Percentiles rank a stretch among this genome's conserved stretches.
phyloP scores from a whole-genome alignment of 2,113 vertebrate genomes.

The Hepsetus odoe region DNA sequence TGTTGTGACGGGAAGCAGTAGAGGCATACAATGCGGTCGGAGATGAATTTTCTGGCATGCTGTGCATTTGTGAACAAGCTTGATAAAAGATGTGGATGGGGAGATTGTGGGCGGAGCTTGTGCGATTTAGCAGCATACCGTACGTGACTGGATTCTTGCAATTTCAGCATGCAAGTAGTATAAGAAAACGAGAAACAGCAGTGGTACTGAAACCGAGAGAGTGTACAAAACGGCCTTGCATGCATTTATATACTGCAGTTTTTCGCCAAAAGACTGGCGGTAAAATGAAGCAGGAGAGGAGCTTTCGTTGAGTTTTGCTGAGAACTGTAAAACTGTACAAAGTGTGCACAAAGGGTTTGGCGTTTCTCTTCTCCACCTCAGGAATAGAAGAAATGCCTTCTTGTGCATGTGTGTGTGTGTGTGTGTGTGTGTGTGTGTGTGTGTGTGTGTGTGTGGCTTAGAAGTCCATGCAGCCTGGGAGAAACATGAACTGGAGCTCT shows the following conservation, averaged over 20 bases:
- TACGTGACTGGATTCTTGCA: neutral
- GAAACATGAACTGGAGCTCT: neutral
- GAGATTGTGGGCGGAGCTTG: neutral
- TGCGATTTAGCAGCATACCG: neutral
- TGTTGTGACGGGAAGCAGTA: too few relatives aligned
- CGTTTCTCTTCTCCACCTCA: neutral
- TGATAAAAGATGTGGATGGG: neutral
- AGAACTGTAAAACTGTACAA: constrained; percentile 34
- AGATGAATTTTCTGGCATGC: neutral
- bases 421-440: constrained; percentile 20
- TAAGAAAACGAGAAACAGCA: neutral
- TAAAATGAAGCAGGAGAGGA: neutral
- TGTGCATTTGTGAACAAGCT: too few relatives aligned
- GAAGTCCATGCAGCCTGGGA: neutral
- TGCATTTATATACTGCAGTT: neutral
- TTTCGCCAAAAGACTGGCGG: neutral
- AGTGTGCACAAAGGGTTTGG: neutral
- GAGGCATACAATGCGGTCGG: neutral
- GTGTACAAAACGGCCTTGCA: neutral
- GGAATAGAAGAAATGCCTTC: neutral
- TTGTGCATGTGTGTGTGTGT: constrained; percentile 11
- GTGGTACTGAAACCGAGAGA: neutral
- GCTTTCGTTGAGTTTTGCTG: neutral
- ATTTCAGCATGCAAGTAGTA: neutral
- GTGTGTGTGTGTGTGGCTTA: neutral